Evolutionary conservation across 2,797 vertebrate genomes (phyloP).

Genomic region (Propithecus perrieri): DNA sequence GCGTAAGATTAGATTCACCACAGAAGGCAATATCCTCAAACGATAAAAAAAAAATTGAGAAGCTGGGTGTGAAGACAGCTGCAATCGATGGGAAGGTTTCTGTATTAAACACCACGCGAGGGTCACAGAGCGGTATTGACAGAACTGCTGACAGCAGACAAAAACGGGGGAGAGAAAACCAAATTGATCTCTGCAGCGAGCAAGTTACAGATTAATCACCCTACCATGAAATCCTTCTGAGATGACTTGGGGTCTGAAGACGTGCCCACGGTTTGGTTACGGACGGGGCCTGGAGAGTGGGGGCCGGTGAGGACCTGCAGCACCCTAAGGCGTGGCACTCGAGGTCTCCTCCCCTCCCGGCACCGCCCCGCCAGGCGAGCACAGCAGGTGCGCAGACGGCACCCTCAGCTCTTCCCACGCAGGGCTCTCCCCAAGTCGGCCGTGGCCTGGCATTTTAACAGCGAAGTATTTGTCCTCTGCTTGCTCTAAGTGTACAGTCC

Average conservation of each 20-base stretch:
- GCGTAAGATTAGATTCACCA: conserved; percentile 78
- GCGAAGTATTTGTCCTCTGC: not conserved
- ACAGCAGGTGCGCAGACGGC: rapidly evolving
- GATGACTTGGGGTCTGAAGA: conserved; percentile 1
- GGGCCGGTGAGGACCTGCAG: not conserved
- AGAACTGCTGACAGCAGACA: conserved; percentile 27
- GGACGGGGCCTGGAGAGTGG: not conserved
- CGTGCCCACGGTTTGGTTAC: not conserved
- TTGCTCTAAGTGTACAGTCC: not conserved
- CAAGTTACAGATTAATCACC: conserved; percentile 50
- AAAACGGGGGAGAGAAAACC: not conserved
- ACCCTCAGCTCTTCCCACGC: rapidly evolving
- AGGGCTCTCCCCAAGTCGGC: not conserved
- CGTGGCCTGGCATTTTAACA: rapidly evolving
- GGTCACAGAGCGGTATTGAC: conserved; percentile 30
- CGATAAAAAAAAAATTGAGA: conserved; percentile 60
- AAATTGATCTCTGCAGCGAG: conserved; percentile 59
- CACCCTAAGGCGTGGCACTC: not conserved
- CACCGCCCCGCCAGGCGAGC: rapidly evolving
- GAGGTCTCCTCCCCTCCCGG: not conserved
- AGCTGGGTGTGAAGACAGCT: conserved; percentile 50
- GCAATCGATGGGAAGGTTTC: conserved; percentile 61
- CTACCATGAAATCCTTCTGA: conserved; percentile 1
- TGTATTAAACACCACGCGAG: not conserved
- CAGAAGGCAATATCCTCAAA: conserved; percentile 78